Conservation (phyloP, 2,888 invertebrate genomes). For the Eremobia ochroleuca region DNA sequence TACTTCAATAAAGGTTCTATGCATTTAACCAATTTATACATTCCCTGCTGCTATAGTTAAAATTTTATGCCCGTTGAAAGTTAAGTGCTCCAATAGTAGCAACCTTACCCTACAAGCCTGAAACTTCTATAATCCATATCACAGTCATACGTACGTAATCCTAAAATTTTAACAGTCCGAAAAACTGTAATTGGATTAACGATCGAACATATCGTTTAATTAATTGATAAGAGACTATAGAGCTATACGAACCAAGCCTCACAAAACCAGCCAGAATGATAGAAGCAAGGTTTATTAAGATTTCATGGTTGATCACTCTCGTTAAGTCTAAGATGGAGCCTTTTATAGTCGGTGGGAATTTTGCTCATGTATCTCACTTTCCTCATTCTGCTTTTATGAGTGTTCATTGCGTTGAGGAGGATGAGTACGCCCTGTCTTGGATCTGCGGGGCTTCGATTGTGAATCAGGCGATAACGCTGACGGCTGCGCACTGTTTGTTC, state of each 20-base stretch:
- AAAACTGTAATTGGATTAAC: slow-evolving; percentile 26
- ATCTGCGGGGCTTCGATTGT: slow-evolving; percentile 62
- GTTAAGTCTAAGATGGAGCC: slow-evolving; percentile 30
- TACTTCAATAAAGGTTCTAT: no score
- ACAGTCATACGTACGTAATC: background rate
- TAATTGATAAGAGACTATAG: slow-evolving; percentile 31
- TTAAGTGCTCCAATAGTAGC: no score
- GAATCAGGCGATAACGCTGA: slow-evolving; percentile 55
- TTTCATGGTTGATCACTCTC: slow-evolving; percentile 4
- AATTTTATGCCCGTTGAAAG: no score
- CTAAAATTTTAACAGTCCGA: slow-evolving; percentile 19
- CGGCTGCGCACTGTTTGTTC: slow-evolving; percentile 59
- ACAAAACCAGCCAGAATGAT: slow-evolving; percentile 17
- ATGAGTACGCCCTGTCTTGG: slow-evolving; percentile 42
- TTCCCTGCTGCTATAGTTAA: no score
- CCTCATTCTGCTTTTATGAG: slow-evolving; percentile 57
- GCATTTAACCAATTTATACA: no score
- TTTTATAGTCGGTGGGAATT: slow-evolving; percentile 38
- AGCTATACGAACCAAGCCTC: background rate
- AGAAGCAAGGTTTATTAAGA: slow-evolving; percentile 1
- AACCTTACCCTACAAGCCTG: background rate
- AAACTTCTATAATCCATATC: background rate
- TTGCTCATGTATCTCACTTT: slow-evolving; percentile 21
- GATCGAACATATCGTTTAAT: slow-evolving; percentile 29
- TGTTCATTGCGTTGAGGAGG: slow-evolving; percentile 21